Evolutionary conservation across 2,113 vertebrate genomes (phyloP).

Genomic region (Motacilla tschutschensis): DNA sequence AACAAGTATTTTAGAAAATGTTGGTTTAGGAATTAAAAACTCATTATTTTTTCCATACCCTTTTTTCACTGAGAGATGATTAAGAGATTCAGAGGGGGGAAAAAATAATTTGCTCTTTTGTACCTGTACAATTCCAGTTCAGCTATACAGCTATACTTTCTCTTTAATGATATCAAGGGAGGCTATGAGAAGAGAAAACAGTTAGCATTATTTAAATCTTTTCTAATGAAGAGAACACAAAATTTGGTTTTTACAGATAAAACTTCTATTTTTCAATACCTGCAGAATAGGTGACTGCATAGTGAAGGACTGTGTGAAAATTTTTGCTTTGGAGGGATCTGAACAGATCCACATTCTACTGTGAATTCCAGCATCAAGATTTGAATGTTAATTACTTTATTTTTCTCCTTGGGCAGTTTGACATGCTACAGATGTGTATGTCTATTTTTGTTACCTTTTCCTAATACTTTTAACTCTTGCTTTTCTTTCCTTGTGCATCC

Average conservation of each 20-base stretch:
- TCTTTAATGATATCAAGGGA: background rate
- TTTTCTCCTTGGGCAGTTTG: background rate
- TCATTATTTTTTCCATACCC: background rate
- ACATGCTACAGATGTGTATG: background rate
- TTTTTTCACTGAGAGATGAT: background rate
- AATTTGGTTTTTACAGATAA: background rate
- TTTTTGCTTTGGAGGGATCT: background rate
- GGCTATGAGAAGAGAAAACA: background rate
- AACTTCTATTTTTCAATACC: background rate
- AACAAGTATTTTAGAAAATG: background rate
- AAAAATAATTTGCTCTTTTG: background rate
- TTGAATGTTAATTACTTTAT: background rate
- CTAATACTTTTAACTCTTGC: slow-evolving; percentile 42
- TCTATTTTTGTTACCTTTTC: background rate
- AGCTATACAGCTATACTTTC: background rate
- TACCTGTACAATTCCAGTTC: background rate
- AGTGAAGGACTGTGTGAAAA: background rate
- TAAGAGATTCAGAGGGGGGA: background rate
- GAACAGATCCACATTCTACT: background rate
- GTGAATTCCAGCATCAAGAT: background rate
- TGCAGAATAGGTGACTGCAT: background rate
- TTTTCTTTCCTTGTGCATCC: slow-evolving; percentile 70
- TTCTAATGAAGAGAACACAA: background rate
- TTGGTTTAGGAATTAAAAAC: background rate
- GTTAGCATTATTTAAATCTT: background rate